A percentile compares a stretch with the other conserved stretches of the same genome.
These are phyloP conservation scores for Hapalemur alaotrensis DNA, from an alignment of 2,797 vertebrate genomes.

Conservation along the genomic window DNA sequence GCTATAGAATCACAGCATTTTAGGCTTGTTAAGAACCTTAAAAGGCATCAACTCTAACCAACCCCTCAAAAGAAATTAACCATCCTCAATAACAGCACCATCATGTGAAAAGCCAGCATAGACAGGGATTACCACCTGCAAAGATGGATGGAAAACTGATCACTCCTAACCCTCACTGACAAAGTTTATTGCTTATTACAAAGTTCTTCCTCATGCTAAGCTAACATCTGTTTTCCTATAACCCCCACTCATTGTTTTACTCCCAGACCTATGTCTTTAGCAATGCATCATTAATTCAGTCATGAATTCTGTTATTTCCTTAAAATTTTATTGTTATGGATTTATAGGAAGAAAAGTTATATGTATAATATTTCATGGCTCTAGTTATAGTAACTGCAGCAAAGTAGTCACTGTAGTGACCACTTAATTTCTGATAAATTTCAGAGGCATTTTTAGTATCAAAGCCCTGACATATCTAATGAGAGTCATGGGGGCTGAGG, in stretches of 20 bases:
- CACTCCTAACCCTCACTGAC: background rate
- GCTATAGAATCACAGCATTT: background rate
- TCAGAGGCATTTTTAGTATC: background rate
- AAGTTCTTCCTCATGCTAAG: background rate
- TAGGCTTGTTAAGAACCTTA: constrained; percentile 24
- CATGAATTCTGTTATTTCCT: constrained; percentile 21
- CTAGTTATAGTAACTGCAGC: background rate
- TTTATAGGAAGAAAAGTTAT: constrained; percentile 16
- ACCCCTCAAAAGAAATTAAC: background rate
- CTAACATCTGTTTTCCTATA: background rate
- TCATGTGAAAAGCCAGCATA: background rate
- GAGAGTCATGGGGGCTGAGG: background rate
- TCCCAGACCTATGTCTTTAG: background rate
- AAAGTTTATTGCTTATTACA: background rate
- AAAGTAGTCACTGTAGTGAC: background rate
- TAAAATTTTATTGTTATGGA: background rate
- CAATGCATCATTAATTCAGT: background rate
- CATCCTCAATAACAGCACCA: background rate
- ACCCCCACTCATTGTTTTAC: background rate
- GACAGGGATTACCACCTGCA: background rate
- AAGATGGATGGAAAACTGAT: background rate
- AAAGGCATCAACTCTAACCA: constrained; percentile 14
- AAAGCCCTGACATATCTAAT: background rate
- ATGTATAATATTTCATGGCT: background rate
- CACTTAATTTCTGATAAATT: background rate